Evolutionary conservation across 2,797 vertebrate genomes (phyloP), one percentile per base, ranked within the genome.

Genomic region (Chelmon rostratus): DNA sequence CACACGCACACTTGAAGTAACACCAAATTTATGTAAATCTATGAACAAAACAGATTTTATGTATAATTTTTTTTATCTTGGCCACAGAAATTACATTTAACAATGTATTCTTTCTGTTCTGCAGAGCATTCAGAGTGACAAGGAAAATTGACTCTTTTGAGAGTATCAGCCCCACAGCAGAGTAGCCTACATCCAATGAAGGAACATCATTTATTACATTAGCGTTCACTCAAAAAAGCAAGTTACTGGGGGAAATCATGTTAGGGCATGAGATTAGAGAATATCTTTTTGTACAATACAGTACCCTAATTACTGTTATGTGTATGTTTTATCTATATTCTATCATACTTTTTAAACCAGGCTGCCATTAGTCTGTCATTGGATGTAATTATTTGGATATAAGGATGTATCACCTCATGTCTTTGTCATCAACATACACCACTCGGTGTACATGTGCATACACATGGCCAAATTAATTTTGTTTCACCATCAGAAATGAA

Each of bases 11-110:
- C 54, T 31, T 13, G 21, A 53, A 68, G 6, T 19, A 37, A 50
- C 66, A 70, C 46, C 18, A 42, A 49, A 79, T 72, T 61, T 28
- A 69, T 86, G 25, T 73, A 72, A 38, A 64, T 68, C 42, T 37
- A 40, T 73, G 40, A 62, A 50, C 62, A 72, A 75, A 37, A 61
- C 11, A 21, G 35, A 76, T 77, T 88, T 82, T 12, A 85, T 83
- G 59, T 81, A 8, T 37, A n/a, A n/a, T 31, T 31, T 31, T 31
- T 31, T 31, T 3, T 13, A 15, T 38, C 44, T 67, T 68, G 21
- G 15, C 25, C 33, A 57, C 16, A 66, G 6, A 46, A 23, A 61
- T 59, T 21, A 54, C 33, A 49, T 81, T 63, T 64, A 11, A 53
- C 15, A 54, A 59, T 21, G 6, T 47, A 2, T 69, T 62, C 62